These are phyloP conservation scores for Saturnia pavonia DNA, from an alignment of 2,888 invertebrate species.

Conservation along the genomic window DNA sequence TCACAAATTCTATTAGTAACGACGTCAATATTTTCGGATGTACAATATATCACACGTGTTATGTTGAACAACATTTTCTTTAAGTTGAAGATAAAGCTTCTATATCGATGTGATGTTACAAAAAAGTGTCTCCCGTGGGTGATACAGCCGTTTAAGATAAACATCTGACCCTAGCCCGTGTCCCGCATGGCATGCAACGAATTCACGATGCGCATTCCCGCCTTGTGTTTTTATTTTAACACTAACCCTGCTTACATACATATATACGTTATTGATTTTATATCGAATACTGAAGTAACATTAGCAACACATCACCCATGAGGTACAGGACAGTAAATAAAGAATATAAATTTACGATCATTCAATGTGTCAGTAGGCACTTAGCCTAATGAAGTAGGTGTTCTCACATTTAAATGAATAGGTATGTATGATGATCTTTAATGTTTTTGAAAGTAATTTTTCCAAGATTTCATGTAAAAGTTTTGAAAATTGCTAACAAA, in stretches of 20 bases:
- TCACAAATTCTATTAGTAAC: neutral
- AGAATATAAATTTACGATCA: neutral
- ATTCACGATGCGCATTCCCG: constrained; percentile 74
- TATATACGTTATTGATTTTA: constrained; percentile 17
- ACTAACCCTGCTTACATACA: constrained; percentile 41
- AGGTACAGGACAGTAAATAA: neutral
- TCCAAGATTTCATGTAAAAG: too few relatives aligned
- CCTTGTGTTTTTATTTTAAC: constrained; percentile 62
- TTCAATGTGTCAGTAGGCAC: neutral
- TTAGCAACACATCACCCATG: neutral
- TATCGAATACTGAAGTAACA: neutral
- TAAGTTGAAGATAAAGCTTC: constrained; percentile 59
- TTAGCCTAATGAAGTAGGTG: too few relatives aligned
- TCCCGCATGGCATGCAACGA: constrained; percentile 70
- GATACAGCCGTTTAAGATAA: constrained; percentile 81
- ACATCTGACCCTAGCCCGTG: constrained; percentile 73
- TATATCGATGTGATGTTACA: constrained; percentile 70
- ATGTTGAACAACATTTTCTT: constrained; percentile 37
- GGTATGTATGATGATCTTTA: too few relatives aligned
- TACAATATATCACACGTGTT: neutral
- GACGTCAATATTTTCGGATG: neutral
- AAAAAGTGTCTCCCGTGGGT: constrained; percentile 79
- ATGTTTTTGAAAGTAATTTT: too few relatives aligned
- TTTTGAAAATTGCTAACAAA: too few relatives aligned
- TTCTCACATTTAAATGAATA: too few relatives aligned